phyloP scores from a whole-genome alignment of 2,888 invertebrate genomes.

The Drosophila melanocephala region DNA sequence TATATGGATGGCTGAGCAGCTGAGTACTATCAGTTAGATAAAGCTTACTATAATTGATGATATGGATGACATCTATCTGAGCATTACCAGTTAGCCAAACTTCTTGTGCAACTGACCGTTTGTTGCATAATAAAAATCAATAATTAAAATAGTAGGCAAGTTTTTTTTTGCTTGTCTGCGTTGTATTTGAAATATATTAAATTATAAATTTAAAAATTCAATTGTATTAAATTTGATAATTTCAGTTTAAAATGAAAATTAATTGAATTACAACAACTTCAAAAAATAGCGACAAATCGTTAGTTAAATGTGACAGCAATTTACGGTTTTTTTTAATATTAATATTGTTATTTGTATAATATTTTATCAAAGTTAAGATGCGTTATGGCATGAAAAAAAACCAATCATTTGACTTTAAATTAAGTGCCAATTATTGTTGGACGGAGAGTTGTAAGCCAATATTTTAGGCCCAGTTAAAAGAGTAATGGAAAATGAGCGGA shows the following conservation, averaged over 20 bases:
- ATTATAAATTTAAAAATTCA: conserved; percentile 74
- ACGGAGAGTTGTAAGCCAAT: background rate
- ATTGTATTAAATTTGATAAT: conserved; percentile 78
- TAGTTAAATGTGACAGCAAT: conserved; percentile 46
- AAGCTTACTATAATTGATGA: background rate
- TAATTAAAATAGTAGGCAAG: conserved; percentile 65
- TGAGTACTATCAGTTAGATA: background rate
- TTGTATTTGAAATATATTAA: conserved; percentile 63
- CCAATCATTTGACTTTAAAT: conserved; percentile 1
- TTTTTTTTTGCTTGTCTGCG: conserved; percentile 25
- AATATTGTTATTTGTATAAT: background rate
- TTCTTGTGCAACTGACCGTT: conserved; percentile 1
- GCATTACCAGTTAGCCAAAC: background rate
- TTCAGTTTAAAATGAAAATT: conserved; percentile 77
- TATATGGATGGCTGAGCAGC: background rate
- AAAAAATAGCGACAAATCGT: conserved; percentile 31
- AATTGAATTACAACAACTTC: conserved; percentile 68
- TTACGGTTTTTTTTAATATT: conserved; percentile 7
- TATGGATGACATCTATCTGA: background rate
- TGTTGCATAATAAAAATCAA: conserved; percentile 58
- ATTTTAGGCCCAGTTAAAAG: conserved; percentile 5
- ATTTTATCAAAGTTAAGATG: conserved; percentile 23
- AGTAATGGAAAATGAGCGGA: background rate
- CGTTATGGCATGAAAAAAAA: background rate
- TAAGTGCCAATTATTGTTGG: background rate